phyloP scores from a whole-genome alignment of 2,797 vertebrate species.

The Telmatherina bonti region DNA sequence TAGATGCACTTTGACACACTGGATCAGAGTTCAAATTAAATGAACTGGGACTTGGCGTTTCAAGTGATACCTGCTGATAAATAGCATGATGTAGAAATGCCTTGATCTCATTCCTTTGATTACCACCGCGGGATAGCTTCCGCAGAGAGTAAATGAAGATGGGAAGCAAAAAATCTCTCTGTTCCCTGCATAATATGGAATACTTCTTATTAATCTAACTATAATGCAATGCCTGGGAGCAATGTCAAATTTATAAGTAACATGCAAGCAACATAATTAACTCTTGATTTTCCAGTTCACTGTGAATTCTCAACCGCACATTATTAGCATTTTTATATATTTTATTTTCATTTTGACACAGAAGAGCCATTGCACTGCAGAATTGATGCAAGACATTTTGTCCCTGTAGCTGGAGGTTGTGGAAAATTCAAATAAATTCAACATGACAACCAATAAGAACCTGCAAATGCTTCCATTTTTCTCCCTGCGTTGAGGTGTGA shows the following conservation, averaged over 20 bases:
- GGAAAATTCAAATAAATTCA: conserved; percentile 46
- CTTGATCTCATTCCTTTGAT: conserved; percentile 22
- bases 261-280: background rate
- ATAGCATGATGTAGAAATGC: conserved; percentile 12
- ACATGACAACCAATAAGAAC: conserved; percentile 35
- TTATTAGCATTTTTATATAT: conserved; percentile 6
- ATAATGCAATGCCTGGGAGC: background rate
- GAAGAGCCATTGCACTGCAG: conserved; percentile 14
- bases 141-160: conserved; percentile 9
- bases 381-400: background rate
- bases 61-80: conserved; percentile 8
- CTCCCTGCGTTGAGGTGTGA: conserved; percentile 16
- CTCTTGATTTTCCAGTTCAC: background rate
- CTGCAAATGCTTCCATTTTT: conserved; percentile 7
- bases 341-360: conserved; percentile 19
- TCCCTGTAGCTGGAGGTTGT: conserved; percentile 3
- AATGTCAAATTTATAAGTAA: conserved; percentile 11
- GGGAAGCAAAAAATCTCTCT: background rate
- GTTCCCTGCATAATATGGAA: background rate
- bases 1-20: background rate
- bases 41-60: conserved; percentile 15
- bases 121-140: conserved; percentile 2
- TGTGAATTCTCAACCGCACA: background rate
- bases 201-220: conserved; percentile 1
- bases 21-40: conserved; percentile 21